Base-by-base conservation (phyloP, 2,113 vertebrate species). In the Nesospiza acunhae region DNA sequence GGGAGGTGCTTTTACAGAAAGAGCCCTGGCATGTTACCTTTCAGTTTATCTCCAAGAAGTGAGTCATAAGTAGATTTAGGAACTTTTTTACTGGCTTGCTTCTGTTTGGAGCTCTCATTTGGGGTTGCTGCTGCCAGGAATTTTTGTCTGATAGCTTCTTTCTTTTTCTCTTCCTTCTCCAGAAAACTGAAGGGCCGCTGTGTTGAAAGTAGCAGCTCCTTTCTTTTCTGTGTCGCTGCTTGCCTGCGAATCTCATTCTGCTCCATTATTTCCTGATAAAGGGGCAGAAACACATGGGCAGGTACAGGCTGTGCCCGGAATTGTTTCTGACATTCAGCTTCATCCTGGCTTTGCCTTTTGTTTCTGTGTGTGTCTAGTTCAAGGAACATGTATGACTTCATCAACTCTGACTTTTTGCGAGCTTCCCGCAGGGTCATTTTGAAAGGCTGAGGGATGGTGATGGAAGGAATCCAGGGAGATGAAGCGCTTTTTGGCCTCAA, bases 111-210 rank as follows among this genome's bases (percentile, higher is more conserved):
- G 96, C 79, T 97, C 50, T 98, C 79, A 55, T 92, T 94, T 75
- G 96, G 78, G 50, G 97, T 85, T 55, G 96, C 59, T 56, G 95
- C 44, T 21, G 94, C 86, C 89, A 95, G 90, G 62, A 97, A 95
- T 92, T 94, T 97, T 78, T 96, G 95, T 60, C 86, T 92, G 64
- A 96, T 89, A 64, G 97, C 98, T 90, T 98, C 98, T 84, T 96
- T 98, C 97, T 94, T 98, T 87, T 96, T 98, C 13, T 98, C 97
- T 75, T 99, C 98, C 96, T 98, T 99, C 87, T 98, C 96, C 75
- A 98, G 79, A 96, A 99, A 99, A 69, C 97, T 98, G 97, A 99
- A 99, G 63, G 99, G 99, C 96, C 98, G 98, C 96, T 99, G 98
- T 67, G 96, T 98, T 33, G 99, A 98, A 66, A 99, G 97, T 35